Conservation (phyloP, 1,140 invertebrate genomes). For the Lanistes nyassanus region DNA sequence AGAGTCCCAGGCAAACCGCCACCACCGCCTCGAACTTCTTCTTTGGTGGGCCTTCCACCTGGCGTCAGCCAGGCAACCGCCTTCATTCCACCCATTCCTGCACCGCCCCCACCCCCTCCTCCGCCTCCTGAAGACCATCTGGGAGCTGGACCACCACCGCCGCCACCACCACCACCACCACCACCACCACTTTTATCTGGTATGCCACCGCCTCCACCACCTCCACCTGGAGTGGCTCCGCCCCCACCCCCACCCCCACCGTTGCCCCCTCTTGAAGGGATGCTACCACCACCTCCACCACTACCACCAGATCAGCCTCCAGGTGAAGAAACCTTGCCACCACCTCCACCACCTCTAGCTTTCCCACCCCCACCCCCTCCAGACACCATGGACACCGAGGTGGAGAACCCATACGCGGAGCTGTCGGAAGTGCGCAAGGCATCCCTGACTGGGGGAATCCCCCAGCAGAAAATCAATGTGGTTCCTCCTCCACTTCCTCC, state of each 20-base stretch:
- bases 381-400: slow-evolving; percentile 14
- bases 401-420: slow-evolving; percentile 38
- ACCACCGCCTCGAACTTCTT: slow-evolving; percentile 29
- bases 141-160: slow-evolving; percentile 11
- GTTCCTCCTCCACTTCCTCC: slow-evolving; percentile 26
- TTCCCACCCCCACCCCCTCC: slow-evolving; percentile 29
- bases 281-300: slow-evolving; percentile 27
- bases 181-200: slow-evolving; percentile 6
- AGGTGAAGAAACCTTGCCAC: slow-evolving; percentile 14
- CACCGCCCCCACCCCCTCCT: slow-evolving; percentile 33
- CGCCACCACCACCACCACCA: slow-evolving; percentile 28
- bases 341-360: slow-evolving; percentile 33
- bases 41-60: slow-evolving; percentile 17
- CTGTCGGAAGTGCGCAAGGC: slow-evolving; percentile 24
- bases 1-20: slow-evolving; percentile 27
- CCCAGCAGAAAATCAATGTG: slow-evolving; percentile 18
- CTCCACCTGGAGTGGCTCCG: slow-evolving; percentile 7
- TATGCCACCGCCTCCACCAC: slow-evolving; percentile 29
- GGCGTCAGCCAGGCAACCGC: slow-evolving; percentile 29
- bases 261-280: slow-evolving; percentile 12
- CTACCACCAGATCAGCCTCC: neutral
- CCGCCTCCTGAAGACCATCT: slow-evolving; percentile 11
- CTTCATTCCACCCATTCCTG: slow-evolving; percentile 29
- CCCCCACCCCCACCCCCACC: slow-evolving; percentile 28
- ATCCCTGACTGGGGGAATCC: slow-evolving; percentile 10